Base-by-base conservation (phyloP, 2,113 vertebrate species). In the Channa argus region DNA sequence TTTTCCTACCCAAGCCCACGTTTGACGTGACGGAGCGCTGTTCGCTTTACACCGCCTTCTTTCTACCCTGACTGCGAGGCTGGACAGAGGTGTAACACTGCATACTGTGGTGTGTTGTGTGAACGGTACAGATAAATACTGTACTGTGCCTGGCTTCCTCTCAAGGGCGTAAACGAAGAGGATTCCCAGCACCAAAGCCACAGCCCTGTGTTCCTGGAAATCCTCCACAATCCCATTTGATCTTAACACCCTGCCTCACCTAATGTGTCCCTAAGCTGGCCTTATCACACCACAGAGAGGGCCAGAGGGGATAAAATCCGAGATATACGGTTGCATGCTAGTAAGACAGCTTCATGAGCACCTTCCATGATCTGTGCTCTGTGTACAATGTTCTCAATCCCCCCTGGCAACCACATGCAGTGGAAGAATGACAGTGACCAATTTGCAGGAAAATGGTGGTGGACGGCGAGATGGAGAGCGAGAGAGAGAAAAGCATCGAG, bases 251-350 rank as follows among this genome's bases (percentile, higher is more conserved):
- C 71, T 77, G 80, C 71, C 77, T 74, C 37, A 44, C 83, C 75
- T 89, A 84, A 89, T 88, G 86, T 88, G 85, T 90, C 88, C 82
- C 85, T 88, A 84, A 88, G 85, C 84, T 83, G 77, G 77, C 77
- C 70, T 82, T 79, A 87, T 86, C 79, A 82, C 86, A 87, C 79
- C 76, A 74, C 77, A 66, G 61, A 78, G 78, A 73, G 47, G 8
- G 41, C 70, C 67, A 51, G 60, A 72, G 62, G 66, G 79, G 74
- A 87, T 44, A 36, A 24, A 77, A 49, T 8, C 49, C 61, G 47
- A 15, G 41, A 86, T 52, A 36, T 52, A 68, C 49, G 24, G 24
- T 61, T 80, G 55, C 24, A 24, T 43, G 72, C 46, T 37, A 24
- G 41, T 39, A 24, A 24, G 24, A 24, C 24, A 9, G 38, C 36